phyloP scores from a whole-genome alignment of 2,797 vertebrate genomes.

The Melanotaenia boesemani region DNA sequence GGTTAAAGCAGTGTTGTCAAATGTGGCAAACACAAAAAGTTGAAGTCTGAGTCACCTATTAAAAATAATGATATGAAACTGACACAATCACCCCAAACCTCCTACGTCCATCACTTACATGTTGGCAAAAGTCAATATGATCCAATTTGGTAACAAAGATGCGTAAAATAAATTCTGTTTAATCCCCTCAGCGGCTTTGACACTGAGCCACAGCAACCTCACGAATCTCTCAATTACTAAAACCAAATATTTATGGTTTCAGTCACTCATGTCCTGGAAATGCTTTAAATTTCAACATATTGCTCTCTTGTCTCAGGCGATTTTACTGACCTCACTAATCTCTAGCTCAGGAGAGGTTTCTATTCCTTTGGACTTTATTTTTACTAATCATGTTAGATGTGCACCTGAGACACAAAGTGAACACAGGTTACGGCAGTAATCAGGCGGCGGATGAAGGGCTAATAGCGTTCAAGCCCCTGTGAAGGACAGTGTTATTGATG shows the following conservation, averaged over 20 bases:
- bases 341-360: neutral
- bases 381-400: constrained; percentile 5
- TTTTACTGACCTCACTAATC: neutral
- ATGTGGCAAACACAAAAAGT: constrained; percentile 13
- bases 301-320: neutral
- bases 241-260: neutral
- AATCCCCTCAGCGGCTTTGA: constrained; percentile 23
- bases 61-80: constrained; percentile 35
- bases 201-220: constrained; percentile 15
- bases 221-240: constrained; percentile 8
- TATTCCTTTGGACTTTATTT: neutral
- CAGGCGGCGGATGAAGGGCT: neutral
- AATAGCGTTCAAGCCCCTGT: neutral
- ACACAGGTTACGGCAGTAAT: neutral
- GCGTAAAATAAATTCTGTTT: constrained; percentile 29
- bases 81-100: constrained; percentile 28
- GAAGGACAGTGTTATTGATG: neutral
- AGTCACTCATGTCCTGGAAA: neutral
- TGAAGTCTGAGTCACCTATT: constrained; percentile 33
- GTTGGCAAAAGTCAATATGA: constrained; percentile 47
- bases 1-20: constrained; percentile 46
- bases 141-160: constrained; percentile 44
- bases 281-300: neutral
- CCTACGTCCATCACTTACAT: constrained; percentile 47
- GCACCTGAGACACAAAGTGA: neutral